Conservation (phyloP, 2,797 vertebrate species). For the Chromobotia macracanthus region DNA sequence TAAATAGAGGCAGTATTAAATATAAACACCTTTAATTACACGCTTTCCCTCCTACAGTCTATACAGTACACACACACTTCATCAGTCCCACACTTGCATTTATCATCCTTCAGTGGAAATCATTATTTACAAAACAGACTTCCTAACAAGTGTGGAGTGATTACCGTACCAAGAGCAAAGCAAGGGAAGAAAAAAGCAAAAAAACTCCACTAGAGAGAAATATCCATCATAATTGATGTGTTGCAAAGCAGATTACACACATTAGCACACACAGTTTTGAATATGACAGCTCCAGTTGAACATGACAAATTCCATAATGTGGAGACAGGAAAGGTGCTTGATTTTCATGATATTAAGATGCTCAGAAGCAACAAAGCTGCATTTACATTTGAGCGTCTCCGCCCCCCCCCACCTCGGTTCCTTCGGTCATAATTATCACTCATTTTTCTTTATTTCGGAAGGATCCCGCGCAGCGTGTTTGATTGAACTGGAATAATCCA, state of each 20-base stretch:
- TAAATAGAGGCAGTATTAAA: slow-evolving; percentile 21
- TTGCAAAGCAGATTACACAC: slow-evolving; percentile 89
- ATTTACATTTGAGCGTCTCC: slow-evolving; percentile 67
- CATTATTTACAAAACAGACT: slow-evolving; percentile 86
- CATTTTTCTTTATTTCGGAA: slow-evolving; percentile 71
- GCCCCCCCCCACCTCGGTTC: slow-evolving; percentile 59
- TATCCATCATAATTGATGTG: slow-evolving; percentile 88
- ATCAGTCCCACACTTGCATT: slow-evolving; percentile 55
- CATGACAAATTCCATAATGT: slow-evolving; percentile 84
- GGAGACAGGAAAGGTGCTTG: slow-evolving; percentile 63
- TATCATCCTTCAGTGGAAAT: slow-evolving; percentile 75
- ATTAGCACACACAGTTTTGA: slow-evolving; percentile 83
- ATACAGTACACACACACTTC: slow-evolving; percentile 54
- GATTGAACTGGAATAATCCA: slow-evolving; percentile 74
- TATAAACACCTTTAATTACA: slow-evolving; percentile 52
- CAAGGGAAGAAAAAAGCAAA: slow-evolving; percentile 65
- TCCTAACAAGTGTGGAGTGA: slow-evolving; percentile 83
- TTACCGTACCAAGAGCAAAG: slow-evolving; percentile 72
- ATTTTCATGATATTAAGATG: slow-evolving; percentile 75
- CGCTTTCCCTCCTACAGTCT: slow-evolving; percentile 20
- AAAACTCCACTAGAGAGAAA: slow-evolving; percentile 72
- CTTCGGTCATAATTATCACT: slow-evolving; percentile 70
- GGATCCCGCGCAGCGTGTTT: slow-evolving; percentile 79
- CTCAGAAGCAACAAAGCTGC: slow-evolving; percentile 68
- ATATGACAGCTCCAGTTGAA: slow-evolving; percentile 84